Evolutionary conservation across 2,797 vertebrate species (phyloP).

Genomic region (Enoplosus armatus): DNA sequence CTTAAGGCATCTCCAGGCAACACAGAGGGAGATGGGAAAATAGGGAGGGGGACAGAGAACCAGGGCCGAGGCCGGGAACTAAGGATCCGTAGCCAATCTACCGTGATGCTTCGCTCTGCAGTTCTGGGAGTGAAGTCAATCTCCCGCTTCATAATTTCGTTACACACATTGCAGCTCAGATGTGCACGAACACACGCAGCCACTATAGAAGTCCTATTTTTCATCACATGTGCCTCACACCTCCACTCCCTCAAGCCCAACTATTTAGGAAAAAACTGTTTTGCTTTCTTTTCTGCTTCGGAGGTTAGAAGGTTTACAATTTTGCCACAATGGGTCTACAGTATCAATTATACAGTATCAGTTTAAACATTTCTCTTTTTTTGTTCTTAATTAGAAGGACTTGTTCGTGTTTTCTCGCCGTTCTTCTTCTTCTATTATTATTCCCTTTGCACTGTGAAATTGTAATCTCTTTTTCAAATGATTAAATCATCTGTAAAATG

Average conservation of each 20-base stretch:
- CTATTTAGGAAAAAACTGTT: not conserved
- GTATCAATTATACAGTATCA: not conserved
- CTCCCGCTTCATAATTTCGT: conserved; percentile 57
- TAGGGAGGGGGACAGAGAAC: conserved; percentile 24
- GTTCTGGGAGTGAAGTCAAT: conserved; percentile 69
- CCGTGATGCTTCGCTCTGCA: conserved; percentile 54
- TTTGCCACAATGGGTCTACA: not conserved
- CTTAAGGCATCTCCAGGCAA: conserved; percentile 41
- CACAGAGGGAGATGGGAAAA: conserved; percentile 14
- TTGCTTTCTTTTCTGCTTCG: not conserved
- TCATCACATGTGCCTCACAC: not conserved
- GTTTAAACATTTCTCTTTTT: not conserved
- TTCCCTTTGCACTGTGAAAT: not conserved
- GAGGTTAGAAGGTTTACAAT: not conserved
- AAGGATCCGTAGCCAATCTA: conserved; percentile 57
- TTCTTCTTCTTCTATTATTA: not conserved
- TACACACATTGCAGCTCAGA: conserved; percentile 57
- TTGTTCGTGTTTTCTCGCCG: not conserved
- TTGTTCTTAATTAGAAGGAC: not conserved
- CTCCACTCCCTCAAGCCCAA: not conserved
- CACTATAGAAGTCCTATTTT: conserved; percentile 6
- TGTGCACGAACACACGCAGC: conserved; percentile 21
- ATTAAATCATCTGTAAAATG: not conserved
- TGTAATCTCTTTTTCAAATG: not conserved
- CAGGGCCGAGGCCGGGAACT: conserved; percentile 13